Evolutionary conservation across 2,113 vertebrate species (phyloP), one percentile per base, ranked within the genome.

Genomic region (Hiodon tergisus): DNA sequence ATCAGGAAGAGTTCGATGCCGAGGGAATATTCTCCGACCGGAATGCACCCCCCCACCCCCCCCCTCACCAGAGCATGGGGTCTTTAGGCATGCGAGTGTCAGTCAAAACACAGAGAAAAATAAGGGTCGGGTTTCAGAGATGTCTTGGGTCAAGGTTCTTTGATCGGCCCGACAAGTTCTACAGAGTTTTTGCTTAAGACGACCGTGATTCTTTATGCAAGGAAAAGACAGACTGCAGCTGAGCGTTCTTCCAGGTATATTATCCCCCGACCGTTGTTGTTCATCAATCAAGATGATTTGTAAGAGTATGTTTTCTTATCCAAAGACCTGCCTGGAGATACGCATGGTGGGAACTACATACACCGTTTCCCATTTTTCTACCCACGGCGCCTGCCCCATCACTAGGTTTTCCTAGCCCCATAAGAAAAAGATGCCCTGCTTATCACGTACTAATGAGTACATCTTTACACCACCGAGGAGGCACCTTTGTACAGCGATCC

Each of bases 401-500:
- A 54, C 17, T 55, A 14, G 52, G n/a, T 11, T 13, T 14, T 31
- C 11, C 6, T 66, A 46, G 54, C 73, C 72, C 73, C 70, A 63
- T 66, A 76, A 71, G 50, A 10, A 66, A 65, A 31, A 31, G 31
- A 31, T 2, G 70, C 62, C 79, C 47, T 53, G 72, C 79, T 80
- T 86, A 85, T 84, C 82, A 67, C 76, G 11, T 67, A 66, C 79
- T 88, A 85, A 88, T 82, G 82, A 86, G 72, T 80, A 84, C 82
- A 82, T 80, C 58, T 76, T 58, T 81, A 75, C 78, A 81, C 78
- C 78, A 82, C 71, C 8, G 51, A 77, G 79, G 79, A 80, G 78
- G 81, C 78, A 80, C 59, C 78, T 79, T 86, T 84, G 80, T 80
- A 84, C 81, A 80, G 83, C 90, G 81, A 91, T 90, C 86, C 83